phyloP scores from a whole-genome alignment of 2,113 vertebrate genomes.

The Formicarius rufipectus region DNA sequence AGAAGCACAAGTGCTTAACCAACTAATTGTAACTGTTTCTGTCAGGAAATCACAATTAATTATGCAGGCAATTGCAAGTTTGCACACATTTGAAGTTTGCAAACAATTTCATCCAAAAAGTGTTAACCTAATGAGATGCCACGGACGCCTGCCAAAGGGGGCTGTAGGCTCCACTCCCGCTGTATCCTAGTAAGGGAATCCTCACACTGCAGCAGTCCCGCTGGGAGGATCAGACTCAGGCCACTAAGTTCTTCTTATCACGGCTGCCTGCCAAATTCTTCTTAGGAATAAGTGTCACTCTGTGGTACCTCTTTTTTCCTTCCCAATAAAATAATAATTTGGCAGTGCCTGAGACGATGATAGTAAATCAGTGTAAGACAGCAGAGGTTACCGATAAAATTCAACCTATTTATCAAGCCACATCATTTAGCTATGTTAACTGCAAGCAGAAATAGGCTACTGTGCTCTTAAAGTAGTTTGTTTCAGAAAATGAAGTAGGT shows the following conservation, averaged over 20 bases:
- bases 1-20: background rate
- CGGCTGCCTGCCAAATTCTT: slow-evolving; percentile 63
- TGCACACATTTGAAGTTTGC: background rate
- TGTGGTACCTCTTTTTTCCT: slow-evolving; percentile 69
- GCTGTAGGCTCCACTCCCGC: background rate
- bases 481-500: slow-evolving; percentile 10
- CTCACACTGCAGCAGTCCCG: slow-evolving; percentile 62
- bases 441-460: slow-evolving; percentile 7
- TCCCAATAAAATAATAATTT: slow-evolving; percentile 74
- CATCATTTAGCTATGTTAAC: slow-evolving; percentile 26
- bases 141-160: slow-evolving; percentile 3
- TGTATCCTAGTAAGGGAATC: slow-evolving; percentile 59
- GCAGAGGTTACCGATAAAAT: slow-evolving; percentile 51
- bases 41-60: slow-evolving; percentile 22
- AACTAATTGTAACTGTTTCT: slow-evolving; percentile 11
- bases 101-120: background rate
- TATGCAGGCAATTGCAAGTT: rapidly evolving
- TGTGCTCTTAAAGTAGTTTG: slow-evolving; percentile 11
- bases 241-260: slow-evolving; percentile 59
- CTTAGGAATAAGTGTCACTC: slow-evolving; percentile 68
- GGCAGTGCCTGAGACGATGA: slow-evolving; percentile 65
- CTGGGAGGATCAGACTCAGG: slow-evolving; percentile 63
- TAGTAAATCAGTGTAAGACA: slow-evolving; percentile 73
- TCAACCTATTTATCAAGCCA: slow-evolving; percentile 66
- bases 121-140: background rate